Evolutionary conservation across 2,113 vertebrate species (phyloP).

Genomic region (Oryzias celebensis): DNA sequence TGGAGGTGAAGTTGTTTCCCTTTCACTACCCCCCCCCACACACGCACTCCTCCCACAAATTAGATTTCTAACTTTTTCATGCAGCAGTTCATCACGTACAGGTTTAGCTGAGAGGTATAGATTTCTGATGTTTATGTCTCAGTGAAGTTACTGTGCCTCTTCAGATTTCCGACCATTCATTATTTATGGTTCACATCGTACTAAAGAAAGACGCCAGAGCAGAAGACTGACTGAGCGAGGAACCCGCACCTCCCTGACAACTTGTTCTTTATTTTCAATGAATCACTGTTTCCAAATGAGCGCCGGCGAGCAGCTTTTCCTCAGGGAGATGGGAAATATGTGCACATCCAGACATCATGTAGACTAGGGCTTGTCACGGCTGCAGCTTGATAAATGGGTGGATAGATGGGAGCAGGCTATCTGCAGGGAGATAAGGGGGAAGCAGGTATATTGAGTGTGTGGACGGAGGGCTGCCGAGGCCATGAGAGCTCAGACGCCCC

Average conservation of each 20-base stretch:
- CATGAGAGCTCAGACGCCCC: conserved; percentile 16
- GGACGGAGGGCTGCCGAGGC: conserved; percentile 31
- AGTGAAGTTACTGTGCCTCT: background rate
- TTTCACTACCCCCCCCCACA: background rate
- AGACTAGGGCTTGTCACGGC: conserved; percentile 41
- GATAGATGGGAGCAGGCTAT: conserved; percentile 41
- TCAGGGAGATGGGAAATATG: conserved; percentile 41
- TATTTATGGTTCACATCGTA: conserved; percentile 20
- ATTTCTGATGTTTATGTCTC: background rate
- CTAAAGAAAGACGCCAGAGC: conserved; percentile 12
- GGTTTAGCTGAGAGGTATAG: too few relatives aligned
- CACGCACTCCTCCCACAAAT: background rate
- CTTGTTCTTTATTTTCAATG: conserved; percentile 42
- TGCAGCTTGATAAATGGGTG: conserved; percentile 49
- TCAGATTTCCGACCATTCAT: background rate
- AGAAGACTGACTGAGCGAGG: conserved; percentile 29
- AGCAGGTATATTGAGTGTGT: conserved; percentile 38
- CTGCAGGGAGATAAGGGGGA: conserved; percentile 37
- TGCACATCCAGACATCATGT: conserved; percentile 33
- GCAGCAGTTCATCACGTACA: background rate
- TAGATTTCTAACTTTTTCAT: background rate
- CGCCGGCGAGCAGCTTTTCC: conserved; percentile 37
- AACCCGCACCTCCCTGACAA: conserved; percentile 36
- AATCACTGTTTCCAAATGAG: conserved; percentile 36
- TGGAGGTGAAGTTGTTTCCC: conserved; percentile 85